Base-by-base conservation (phyloP, 1,140 invertebrate genomes). In the Drosophila rhopaloa region DNA sequence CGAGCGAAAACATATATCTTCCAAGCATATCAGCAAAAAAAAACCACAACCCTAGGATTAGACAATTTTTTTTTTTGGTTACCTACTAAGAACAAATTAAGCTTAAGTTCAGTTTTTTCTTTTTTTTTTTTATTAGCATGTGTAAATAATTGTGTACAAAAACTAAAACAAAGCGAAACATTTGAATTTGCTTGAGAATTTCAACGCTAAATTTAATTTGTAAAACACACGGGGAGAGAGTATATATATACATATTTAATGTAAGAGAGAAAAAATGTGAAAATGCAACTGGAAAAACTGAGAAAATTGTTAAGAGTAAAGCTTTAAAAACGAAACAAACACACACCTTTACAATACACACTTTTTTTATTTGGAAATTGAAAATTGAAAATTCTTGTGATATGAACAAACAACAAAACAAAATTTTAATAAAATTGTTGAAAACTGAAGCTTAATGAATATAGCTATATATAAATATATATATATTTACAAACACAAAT, bases 321-420 rank as follows among this genome's bases (percentile, higher is more conserved):
- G 72, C 72, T 76, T 76, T 76, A 76, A 76, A 74, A 37, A 60
- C 6, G 35, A 55, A 48, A 66, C 41, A 55, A 14, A 74, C 24
- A 72, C 50, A 73, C 63, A 71, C 65, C 40, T 75, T 75, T 65
- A 73, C 53, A 75, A 61, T 38, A 67, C 16, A 67, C 44, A 59
- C 27, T 27, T 32, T 50, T 50, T 47, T 78, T 81, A 75, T 81
- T 79, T 53, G 82, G 50, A 73, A 86, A 62, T 71, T 54, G 37
- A 41, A 72, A 79, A 84, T 86, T 88, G 82, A 88, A 88, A 88
- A 88, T 88, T 88, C 83, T 88, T 88, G 83, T 88, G 83, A 88
- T 88, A 88, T 88, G 60, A 68, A 86, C 71, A 67, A 74, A 86
- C 68, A 71, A 86, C 78, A 88, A 72, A 67, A 61, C 70, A 88